Evolutionary conservation across 64 coral and sea anemone species (phyloP), one percentile per base, ranked within the genome.

Genomic region (Stichodactyla helianthus): DNA sequence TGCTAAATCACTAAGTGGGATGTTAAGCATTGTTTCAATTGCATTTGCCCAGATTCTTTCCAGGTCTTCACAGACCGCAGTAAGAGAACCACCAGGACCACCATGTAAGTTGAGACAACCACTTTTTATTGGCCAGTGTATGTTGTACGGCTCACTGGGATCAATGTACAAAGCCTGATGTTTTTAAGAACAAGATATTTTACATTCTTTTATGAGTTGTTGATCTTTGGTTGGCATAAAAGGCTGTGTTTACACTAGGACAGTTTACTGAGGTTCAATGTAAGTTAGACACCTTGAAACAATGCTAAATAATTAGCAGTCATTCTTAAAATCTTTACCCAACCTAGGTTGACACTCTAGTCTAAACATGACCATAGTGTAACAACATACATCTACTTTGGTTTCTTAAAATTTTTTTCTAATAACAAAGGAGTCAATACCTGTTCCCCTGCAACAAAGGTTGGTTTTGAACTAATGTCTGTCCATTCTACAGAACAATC

Each of bases 401-500:
- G 1, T 31, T 31, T 31, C 28, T 31, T 31, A 31, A 31, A 31
- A 31, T 31, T 31, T 31, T 31, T 1, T 31, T 0, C 28, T 31
- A 31, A 31, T 31, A 31, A 31, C 28, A 31, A 44, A 44, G 35
- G 1, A 13, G 31, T 26, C 23, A 55, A 25, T 44, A 99, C 97
- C 91, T 92, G 90, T 44, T 99, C 97, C 50, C 97, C 97, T 77
- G 89, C 86, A 58, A 99, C 64, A 64, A 85, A 74, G 15, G 90
- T 67, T 16, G 93, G 97, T 58, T 76, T 19, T 87, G 57, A 10
- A n/a, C 93, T 93, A 51, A 92, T 83, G 90, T 99, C 97, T 52
- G 97, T 93, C 97, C 97, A 99, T 58, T 99, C 89, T 58, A 95
- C 91, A 58, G 93, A 94, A 54, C 93, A 99, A 61, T 93, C 93